Evolutionary conservation across 2,797 vertebrate genomes (phyloP).

Genomic region (Harpagifer antarcticus): DNA sequence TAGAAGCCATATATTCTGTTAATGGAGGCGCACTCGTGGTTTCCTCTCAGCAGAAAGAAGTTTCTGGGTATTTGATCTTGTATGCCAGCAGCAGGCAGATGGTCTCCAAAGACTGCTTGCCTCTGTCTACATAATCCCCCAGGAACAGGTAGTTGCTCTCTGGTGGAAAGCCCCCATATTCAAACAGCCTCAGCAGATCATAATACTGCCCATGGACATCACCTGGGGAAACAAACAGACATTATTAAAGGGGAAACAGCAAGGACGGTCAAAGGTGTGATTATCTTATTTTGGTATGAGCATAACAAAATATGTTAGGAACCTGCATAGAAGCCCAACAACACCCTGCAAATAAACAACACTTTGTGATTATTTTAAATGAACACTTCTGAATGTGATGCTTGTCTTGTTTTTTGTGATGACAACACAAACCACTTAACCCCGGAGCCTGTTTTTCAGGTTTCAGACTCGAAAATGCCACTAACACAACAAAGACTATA

Average conservation of each 20-base stretch:
- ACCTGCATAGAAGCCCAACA: constrained; percentile 47
- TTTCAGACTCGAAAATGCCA: too few relatives aligned
- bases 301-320: neutral
- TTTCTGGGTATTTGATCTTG: constrained; percentile 90
- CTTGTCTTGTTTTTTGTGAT: constrained; percentile 6
- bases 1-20: constrained; percentile 91
- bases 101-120: constrained; percentile 89
- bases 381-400: neutral
- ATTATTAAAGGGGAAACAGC: constrained; percentile 17
- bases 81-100: constrained; percentile 89
- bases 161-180: constrained; percentile 89
- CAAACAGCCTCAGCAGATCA: constrained; percentile 88
- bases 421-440: neutral
- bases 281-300: constrained; percentile 39
- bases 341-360: constrained; percentile 27
- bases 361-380: constrained; percentile 11
- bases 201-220: constrained; percentile 90
- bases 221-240: constrained; percentile 65
- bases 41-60: constrained; percentile 89
- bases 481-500: too few relatives aligned
- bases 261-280: constrained; percentile 31
- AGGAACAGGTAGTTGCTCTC: constrained; percentile 91
- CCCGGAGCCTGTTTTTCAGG: too few relatives aligned
- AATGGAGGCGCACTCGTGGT: constrained; percentile 90
- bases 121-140: constrained; percentile 89